These are phyloP conservation scores for Bellardia bayeri DNA, from an alignment of 2,888 invertebrate genomes.

Conservation along the genomic window DNA sequence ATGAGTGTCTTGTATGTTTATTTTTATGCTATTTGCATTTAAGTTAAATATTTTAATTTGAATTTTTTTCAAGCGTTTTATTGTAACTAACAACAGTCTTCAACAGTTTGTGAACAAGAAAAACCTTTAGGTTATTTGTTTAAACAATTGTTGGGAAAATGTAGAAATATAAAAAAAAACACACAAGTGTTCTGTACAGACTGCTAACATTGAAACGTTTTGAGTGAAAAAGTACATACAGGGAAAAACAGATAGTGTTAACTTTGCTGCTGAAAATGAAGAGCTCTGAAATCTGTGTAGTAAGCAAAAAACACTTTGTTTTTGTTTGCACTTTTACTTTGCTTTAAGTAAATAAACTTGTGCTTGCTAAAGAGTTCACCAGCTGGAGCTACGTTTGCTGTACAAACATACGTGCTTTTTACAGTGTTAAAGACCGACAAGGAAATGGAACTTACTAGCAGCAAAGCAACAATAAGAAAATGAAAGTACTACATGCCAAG, in stretches of 20 bases:
- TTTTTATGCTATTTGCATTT: slow-evolving; percentile 28
- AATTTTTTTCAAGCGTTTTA: neutral
- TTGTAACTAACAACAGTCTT: neutral
- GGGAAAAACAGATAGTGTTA: neutral
- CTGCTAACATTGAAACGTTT: slow-evolving; percentile 1
- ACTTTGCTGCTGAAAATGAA: neutral
- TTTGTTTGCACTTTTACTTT: slow-evolving; percentile 64
- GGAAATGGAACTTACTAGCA: neutral
- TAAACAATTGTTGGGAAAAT: slow-evolving; percentile 49
- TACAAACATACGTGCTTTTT: slow-evolving; percentile 25
- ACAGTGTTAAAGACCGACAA: neutral
- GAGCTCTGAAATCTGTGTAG: slow-evolving; percentile 8
- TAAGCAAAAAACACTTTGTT: slow-evolving; percentile 38
- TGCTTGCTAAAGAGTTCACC: slow-evolving; percentile 29
- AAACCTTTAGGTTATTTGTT: slow-evolving; percentile 58
- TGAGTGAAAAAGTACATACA: neutral
- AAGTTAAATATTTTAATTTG: slow-evolving; percentile 56
- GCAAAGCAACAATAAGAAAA: neutral
- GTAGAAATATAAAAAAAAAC: neutral
- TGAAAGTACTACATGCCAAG: neutral
- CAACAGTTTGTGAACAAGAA: slow-evolving; percentile 1
- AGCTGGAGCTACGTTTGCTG: neutral
- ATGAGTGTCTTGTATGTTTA: slow-evolving; percentile 2
- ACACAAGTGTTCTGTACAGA: slow-evolving; percentile 1
- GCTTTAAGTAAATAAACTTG: slow-evolving; percentile 52